Percentiles rank a stretch among this genome's conserved stretches.
phyloP scores from a whole-genome alignment of 2,888 invertebrate genomes.

The Conomelus anceps region DNA sequence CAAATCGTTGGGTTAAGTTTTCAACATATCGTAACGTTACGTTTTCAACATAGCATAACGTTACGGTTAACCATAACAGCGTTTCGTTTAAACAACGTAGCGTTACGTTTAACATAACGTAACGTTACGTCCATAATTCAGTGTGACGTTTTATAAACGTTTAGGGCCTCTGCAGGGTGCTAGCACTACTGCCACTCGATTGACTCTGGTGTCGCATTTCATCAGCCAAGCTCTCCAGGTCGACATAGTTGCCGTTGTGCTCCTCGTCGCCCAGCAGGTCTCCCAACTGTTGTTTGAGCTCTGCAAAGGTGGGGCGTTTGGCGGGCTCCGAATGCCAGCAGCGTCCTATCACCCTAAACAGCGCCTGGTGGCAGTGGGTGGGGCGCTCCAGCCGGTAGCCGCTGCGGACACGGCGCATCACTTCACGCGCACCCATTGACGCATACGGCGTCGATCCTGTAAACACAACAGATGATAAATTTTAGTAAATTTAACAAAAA shows the following conservation, averaged over 20 bases:
- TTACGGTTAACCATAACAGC: too few relatives aligned
- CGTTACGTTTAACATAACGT: too few relatives aligned
- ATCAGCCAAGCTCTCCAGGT: constrained; percentile 57
- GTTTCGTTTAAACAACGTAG: too few relatives aligned
- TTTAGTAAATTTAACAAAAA: too few relatives aligned
- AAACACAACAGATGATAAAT: too few relatives aligned
- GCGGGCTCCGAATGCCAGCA: constrained; percentile 63
- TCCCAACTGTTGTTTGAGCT: constrained; percentile 52
- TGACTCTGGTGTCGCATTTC: constrained; percentile 15
- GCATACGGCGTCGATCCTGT: constrained; percentile 79
- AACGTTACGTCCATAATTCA: too few relatives aligned
- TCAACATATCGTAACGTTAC: too few relatives aligned
- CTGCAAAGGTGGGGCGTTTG: constrained; percentile 63
- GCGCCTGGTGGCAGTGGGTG: constrained; percentile 65
- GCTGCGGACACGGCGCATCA: constrained; percentile 69
- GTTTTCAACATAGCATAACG: too few relatives aligned
- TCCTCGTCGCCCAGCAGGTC: constrained; percentile 55
- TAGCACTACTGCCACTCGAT: neutral
- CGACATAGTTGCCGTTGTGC: constrained; percentile 59
- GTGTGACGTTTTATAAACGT: too few relatives aligned
- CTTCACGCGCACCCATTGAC: constrained; percentile 75
- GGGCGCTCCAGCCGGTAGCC: constrained; percentile 73
- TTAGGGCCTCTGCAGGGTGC: neutral
- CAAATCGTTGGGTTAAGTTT: too few relatives aligned
- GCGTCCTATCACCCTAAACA: constrained; percentile 56